These are phyloP conservation scores for Esperia sulphurella DNA, from an alignment of 2,888 invertebrate genomes.

Conservation along the genomic window DNA sequence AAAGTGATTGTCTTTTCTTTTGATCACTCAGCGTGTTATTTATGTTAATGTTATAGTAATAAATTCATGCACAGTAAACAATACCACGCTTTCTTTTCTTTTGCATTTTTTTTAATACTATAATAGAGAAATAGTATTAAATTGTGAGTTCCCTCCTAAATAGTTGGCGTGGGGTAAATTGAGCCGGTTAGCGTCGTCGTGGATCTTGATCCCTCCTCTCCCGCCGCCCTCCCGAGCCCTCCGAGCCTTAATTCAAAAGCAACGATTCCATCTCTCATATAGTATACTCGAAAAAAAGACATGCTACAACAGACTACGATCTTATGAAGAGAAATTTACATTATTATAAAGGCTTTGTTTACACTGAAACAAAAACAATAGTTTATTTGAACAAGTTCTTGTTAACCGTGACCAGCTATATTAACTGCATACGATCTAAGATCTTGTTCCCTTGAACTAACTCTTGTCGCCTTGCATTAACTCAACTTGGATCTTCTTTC, in stretches of 20 bases:
- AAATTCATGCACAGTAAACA: constrained; percentile 24
- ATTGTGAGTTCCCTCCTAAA: constrained; percentile 24
- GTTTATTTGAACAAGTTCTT: no score
- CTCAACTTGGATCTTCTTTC: no score
- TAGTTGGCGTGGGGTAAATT: constrained; percentile 33
- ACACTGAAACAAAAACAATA: no score
- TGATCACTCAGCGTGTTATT: constrained; percentile 29
- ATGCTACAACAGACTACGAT: constrained; percentile 2
- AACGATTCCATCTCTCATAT: constrained; percentile 37
- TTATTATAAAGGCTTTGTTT: no score
- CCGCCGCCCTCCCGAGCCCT: constrained; percentile 42
- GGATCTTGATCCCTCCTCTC: constrained; percentile 61
- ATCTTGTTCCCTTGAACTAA: no score
- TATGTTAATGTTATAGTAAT: constrained; percentile 28
- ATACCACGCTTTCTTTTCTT: constrained; percentile 25
- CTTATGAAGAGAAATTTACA: no score
- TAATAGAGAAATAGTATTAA: constrained; percentile 1
- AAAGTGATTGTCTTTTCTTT: constrained; percentile 13
- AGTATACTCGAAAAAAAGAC: constrained; percentile 29
- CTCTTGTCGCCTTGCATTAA: no score
- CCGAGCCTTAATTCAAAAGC: constrained; percentile 53
- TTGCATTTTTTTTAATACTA: not conserved
- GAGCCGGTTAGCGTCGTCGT: constrained; percentile 48
- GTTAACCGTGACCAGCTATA: no score
- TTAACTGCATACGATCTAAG: no score